phyloP scores from a whole-genome alignment of 2,888 invertebrate genomes.

The Phymatocera aterrima region DNA sequence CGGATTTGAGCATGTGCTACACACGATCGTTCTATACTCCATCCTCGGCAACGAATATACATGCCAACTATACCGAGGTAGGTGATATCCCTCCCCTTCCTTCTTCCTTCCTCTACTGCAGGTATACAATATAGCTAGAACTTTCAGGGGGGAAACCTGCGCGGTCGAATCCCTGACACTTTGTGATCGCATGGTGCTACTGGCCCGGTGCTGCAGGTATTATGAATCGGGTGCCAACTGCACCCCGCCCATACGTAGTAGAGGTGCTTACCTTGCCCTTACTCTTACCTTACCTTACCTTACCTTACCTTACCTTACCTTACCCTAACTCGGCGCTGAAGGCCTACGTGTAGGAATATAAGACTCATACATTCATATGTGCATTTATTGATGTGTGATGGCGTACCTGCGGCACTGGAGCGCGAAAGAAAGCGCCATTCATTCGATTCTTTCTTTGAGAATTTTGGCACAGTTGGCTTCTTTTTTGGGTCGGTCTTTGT shows the following conservation, averaged over 20 bases:
- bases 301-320: too few relatives aligned
- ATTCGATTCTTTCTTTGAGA: constrained; percentile 13
- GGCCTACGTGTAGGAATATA: not conserved
- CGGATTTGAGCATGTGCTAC: constrained; percentile 72
- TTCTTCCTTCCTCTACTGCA: not conserved
- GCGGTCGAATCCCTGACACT: constrained; percentile 22
- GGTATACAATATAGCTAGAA: constrained; percentile 4
- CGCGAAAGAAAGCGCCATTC: constrained; percentile 36
- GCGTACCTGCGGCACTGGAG: constrained; percentile 17
- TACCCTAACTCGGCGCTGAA: not conserved
- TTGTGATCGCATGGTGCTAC: constrained; percentile 42
- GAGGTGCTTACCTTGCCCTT: constrained; percentile 9
- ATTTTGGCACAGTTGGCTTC: constrained; percentile 9
- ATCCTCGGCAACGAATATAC: not conserved
- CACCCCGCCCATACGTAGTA: constrained; percentile 38
- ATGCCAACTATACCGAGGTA: not conserved
- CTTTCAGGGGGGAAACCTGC: constrained; percentile 13
- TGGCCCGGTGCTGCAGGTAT: constrained; percentile 40
- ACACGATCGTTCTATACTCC: constrained; percentile 31
- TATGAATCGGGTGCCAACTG: constrained; percentile 44
- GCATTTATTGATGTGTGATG: not conserved
- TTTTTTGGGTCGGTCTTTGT: not conserved
- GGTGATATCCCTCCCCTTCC: constrained; percentile 34
- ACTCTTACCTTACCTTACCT: too few relatives aligned
- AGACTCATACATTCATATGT: not conserved